These are phyloP conservation scores for Agelastica alni DNA, from an alignment of 2,888 invertebrate genomes.

Conservation along the genomic window DNA sequence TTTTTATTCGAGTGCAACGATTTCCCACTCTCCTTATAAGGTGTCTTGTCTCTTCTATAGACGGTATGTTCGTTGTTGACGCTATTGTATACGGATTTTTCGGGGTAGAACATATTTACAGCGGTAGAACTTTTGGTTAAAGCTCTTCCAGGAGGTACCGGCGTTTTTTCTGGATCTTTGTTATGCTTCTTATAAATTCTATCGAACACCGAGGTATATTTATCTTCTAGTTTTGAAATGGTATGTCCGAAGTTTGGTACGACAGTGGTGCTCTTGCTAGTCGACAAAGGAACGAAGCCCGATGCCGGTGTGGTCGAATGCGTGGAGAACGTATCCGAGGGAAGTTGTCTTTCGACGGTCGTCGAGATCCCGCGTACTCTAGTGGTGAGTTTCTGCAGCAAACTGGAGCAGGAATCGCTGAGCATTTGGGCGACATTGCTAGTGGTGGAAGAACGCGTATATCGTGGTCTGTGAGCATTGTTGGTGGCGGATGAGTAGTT, in stretches of 20 bases:
- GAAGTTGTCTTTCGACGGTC: constrained; percentile 51
- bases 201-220: constrained; percentile 77
- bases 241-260: constrained; percentile 58
- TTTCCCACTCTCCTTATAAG: constrained; percentile 60
- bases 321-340: constrained; percentile 22
- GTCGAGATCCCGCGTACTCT: constrained; percentile 77
- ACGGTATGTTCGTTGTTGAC: constrained; percentile 48
- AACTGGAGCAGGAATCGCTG: constrained; percentile 84
- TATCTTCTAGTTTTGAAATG: constrained; percentile 75
- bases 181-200: constrained; percentile 64
- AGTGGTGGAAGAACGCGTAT: constrained; percentile 77
- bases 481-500: constrained; percentile 37
- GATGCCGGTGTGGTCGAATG: constrained; percentile 25
- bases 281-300: constrained; percentile 39
- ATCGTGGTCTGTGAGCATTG: constrained; percentile 61
- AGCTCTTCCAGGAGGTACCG: constrained; percentile 60
- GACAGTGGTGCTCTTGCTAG: constrained; percentile 45
- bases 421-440: constrained; percentile 84
- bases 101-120: constrained; percentile 66
- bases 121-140: constrained; percentile 74
- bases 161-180: constrained; percentile 69
- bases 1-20: constrained; percentile 39
- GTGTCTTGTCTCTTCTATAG: constrained; percentile 67
- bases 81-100: constrained; percentile 68
- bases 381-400: constrained; percentile 77